Evolutionary conservation across 2,797 vertebrate species (phyloP), one percentile per base, ranked within the genome.

Genomic region (Tragopan temminckii): DNA sequence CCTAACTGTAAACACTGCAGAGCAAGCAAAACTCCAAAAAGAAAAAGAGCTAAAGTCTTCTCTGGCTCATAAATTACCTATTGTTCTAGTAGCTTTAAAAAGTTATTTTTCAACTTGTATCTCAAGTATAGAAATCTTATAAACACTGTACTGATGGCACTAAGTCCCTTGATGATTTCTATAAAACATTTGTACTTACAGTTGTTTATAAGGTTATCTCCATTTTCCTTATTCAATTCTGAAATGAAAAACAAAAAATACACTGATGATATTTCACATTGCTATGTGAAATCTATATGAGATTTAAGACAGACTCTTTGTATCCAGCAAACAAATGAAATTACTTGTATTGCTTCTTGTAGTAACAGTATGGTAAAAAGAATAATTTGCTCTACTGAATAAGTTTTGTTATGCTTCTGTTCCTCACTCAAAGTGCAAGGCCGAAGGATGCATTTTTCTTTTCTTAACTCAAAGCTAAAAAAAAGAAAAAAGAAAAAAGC

Each of bases 151-250:
- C 23, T 2, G 33, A 55, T 18, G 75, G 19, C 42, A 58, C 27
- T 16, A 23, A 4, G 5, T 58, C 21, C 10, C 25, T 19, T 8
- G 58, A 74, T 4, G 8, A n/a, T 57, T 74, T 80, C 9, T 43
- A 46, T 20, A 75, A 85, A 76, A 17, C 31, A 70, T 43, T 88
- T 82, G 17, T 89, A 98, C 98, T 98, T 92, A 98, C 98, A 91
- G 45, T 95, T 98, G 83, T 98, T 97, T 76, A 98, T 83, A 93
- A 97, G 96, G 72, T 97, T 90, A 29, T 97, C 95, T 72, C 97
- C 98, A 13, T 96, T 95, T 89, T 81, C 81, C 76, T 74, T 88
- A 66, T 94, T 96, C 58, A 98, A 62, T 72, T 92, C 97, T 98
- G 96, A 43, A 97, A 96, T 55, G 55, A 88, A 95, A 93, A 95